Conservation (phyloP, 1,140 invertebrate genomes). For the Ceratina calcarata region DNA sequence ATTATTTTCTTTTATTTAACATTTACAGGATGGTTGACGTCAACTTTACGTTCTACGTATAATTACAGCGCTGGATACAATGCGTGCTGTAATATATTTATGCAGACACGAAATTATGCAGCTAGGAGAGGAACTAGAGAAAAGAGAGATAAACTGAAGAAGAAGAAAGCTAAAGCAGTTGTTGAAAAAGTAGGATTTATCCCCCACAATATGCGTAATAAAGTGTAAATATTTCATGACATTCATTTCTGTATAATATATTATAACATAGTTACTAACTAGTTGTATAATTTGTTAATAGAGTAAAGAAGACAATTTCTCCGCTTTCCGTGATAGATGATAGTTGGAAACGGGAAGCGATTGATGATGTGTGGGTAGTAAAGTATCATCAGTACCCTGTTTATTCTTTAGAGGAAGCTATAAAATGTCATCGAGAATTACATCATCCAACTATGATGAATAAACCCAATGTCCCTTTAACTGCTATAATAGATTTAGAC, state of each 20-base stretch:
- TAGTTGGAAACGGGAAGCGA: not conserved
- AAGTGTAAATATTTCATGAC: conserved; percentile 59
- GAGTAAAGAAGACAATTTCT: not conserved
- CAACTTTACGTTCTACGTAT: conserved; percentile 27
- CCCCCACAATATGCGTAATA: conserved; percentile 82
- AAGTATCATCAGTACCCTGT: conserved; percentile 83
- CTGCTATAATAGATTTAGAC: conserved; percentile 86
- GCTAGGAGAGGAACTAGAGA: conserved; percentile 89
- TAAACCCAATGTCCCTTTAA: conserved; percentile 84
- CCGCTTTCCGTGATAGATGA: not conserved
- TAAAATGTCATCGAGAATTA: conserved; percentile 86
- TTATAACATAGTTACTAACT: conserved; percentile 16
- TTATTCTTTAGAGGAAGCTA: conserved; percentile 87
- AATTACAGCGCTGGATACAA: conserved; percentile 21
- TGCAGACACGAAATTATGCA: conserved; percentile 82
- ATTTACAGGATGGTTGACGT: conserved; percentile 50
- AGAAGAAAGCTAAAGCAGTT: conserved; percentile 87
- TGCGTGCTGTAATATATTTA: conserved; percentile 33
- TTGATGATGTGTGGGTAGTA: conserved; percentile 85
- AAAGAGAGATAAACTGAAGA: conserved; percentile 80
- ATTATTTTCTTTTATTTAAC: not conserved
- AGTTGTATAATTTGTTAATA: conserved; percentile 23
- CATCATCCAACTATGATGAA: conserved; percentile 90
- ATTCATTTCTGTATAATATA: not conserved
- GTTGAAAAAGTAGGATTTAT: conserved; percentile 86